Percentiles rank a stretch among this genome's conserved stretches.
Evolutionary conservation across 2,113 vertebrate species (phyloP).

Genomic region (Formicarius rufipectus): DNA sequence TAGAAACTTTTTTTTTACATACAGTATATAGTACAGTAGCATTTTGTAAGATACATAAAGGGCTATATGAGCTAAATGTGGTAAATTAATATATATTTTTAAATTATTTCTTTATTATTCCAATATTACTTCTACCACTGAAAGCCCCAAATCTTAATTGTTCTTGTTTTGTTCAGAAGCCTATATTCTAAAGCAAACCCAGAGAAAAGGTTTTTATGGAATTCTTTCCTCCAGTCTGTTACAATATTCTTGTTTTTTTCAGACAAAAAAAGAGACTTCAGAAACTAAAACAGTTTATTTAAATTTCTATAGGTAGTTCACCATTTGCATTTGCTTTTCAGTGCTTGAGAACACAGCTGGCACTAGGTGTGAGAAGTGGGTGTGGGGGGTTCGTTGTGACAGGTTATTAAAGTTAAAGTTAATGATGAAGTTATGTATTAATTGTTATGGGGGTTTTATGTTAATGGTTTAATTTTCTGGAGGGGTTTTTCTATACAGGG

Average conservation of each 20-base stretch:
- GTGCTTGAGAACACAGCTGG: background rate
- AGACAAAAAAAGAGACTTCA: conserved; percentile 15
- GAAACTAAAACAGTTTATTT: conserved; percentile 2
- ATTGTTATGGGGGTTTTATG: too few species aligned
- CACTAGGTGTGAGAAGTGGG: too few species aligned
- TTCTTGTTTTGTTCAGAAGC: conserved; percentile 5
- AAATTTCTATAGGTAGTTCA: background rate
- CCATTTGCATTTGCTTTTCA: conserved; percentile 19
- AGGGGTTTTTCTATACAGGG: too few species aligned
- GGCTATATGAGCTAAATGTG: conserved; percentile 55
- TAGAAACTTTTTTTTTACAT: conserved; percentile 47
- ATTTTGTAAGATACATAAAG: conserved; percentile 68
- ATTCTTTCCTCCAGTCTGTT: background rate
- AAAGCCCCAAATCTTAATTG: background rate
- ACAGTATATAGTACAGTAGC: conserved; percentile 28
- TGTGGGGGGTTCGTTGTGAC: too few species aligned
- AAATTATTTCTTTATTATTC: conserved; percentile 24
- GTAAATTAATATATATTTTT: conserved; percentile 37
- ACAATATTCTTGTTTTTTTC: background rate
- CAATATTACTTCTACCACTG: background rate
- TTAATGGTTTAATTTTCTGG: too few species aligned
- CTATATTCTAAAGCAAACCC: background rate
- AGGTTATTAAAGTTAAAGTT: too few species aligned
- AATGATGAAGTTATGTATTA: too few species aligned
- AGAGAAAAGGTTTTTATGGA: background rate